Evolutionary conservation across 1,140 invertebrate genomes (phyloP).

Genomic region (Drosophila yakuba): DNA sequence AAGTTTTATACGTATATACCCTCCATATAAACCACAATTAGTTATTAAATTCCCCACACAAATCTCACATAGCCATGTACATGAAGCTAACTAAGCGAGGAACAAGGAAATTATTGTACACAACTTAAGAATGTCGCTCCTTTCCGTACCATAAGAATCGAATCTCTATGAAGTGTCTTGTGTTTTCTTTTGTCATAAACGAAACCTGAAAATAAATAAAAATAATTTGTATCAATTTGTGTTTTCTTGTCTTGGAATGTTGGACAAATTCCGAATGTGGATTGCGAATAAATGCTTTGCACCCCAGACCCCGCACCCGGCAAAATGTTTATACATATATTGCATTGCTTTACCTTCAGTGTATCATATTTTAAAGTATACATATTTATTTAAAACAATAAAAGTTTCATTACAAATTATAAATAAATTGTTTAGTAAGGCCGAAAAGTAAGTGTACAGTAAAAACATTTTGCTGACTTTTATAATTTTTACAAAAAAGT

Average conservation of each 20-base stretch:
- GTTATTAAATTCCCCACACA: constrained; percentile 24
- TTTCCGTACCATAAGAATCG: constrained; percentile 47
- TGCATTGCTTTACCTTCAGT: too few species aligned
- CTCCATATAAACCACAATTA: constrained; percentile 34
- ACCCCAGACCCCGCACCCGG: too few species aligned
- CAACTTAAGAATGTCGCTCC: constrained; percentile 45
- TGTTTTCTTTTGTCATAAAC: constrained; percentile 47
- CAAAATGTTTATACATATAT: too few species aligned
- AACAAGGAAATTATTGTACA: not conserved
- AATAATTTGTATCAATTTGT: constrained; percentile 18
- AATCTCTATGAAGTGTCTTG: constrained; percentile 32
- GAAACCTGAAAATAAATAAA: constrained; percentile 46
- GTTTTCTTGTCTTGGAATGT: not conserved
- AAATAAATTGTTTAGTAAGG: too few species aligned
- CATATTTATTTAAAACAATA: too few species aligned
- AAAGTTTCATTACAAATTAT: too few species aligned
- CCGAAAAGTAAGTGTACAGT: too few species aligned
- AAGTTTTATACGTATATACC: constrained; percentile 66
- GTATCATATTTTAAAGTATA: too few species aligned
- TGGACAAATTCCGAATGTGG: too few species aligned
- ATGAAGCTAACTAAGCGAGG: constrained; percentile 10
- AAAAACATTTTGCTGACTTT: too few species aligned
- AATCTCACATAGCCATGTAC: constrained; percentile 34
- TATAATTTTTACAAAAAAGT: not conserved
- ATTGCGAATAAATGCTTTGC: too few species aligned